phyloP scores from a whole-genome alignment of 2,888 invertebrate genomes.

The Hipparchia sbordonii region DNA sequence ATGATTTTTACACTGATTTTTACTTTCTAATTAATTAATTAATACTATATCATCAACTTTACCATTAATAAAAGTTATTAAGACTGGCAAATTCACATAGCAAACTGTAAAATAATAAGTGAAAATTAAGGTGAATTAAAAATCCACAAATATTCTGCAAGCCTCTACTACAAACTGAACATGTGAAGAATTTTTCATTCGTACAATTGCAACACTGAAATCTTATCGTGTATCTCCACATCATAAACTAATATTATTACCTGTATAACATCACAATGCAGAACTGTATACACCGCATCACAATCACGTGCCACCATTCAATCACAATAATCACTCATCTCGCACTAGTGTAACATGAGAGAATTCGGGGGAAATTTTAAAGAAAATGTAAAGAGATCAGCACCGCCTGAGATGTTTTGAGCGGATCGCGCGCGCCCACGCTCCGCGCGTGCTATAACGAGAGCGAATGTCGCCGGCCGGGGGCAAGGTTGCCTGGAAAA shows the following conservation, averaged over 20 bases:
- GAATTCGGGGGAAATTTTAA: conserved; percentile 47
- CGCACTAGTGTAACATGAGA: conserved; percentile 32
- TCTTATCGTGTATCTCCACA: background rate
- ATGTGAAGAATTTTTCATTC: background rate
- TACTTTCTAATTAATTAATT: no score
- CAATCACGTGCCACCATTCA: conserved; percentile 41
- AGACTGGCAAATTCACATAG: no score
- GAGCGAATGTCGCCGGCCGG: conserved; percentile 73
- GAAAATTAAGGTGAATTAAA: background rate
- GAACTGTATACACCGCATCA: conserved; percentile 72
- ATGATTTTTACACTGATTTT: no score
- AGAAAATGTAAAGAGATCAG: conserved; percentile 64
- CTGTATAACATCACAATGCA: conserved; percentile 69
- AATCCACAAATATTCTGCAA: background rate
- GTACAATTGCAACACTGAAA: background rate
- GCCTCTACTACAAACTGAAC: background rate
- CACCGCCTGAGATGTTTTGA: conserved; percentile 71
- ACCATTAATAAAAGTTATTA: no score
- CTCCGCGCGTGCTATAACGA: conserved; percentile 69
- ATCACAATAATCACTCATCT: conserved; percentile 16
- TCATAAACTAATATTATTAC: conserved; percentile 47
- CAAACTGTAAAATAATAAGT: background rate
- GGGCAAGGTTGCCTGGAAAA: conserved; percentile 75
- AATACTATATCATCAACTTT: no score
- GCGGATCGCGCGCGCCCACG: conserved; percentile 74